phyloP scores from a whole-genome alignment of 2,888 invertebrate genomes.

The Epiperipatus broadwayi region DNA sequence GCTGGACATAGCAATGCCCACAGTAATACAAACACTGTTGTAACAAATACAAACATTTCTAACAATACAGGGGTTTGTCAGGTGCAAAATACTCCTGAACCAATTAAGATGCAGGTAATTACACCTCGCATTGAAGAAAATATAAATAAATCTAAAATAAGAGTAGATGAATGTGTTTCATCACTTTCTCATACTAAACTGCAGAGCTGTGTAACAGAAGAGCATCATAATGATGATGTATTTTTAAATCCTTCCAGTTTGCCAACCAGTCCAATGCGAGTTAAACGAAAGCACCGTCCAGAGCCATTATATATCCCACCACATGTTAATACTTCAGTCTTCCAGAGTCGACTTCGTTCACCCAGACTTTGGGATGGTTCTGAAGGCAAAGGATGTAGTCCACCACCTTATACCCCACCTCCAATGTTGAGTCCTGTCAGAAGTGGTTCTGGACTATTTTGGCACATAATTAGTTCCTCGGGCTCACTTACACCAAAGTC shows the following conservation, averaged over 20 bases:
- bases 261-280: constrained; percentile 29
- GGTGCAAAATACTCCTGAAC: too few relatives aligned
- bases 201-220: too few relatives aligned
- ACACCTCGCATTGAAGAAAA: too few relatives aligned
- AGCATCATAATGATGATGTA: constrained; percentile 50
- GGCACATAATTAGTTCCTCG: constrained; percentile 26
- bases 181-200: too few relatives aligned
- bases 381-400: constrained; percentile 17
- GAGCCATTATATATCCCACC: constrained; percentile 31
- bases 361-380: constrained; percentile 26
- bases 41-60: too few relatives aligned
- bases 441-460: constrained; percentile 64
- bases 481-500: constrained; percentile 23
- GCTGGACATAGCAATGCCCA: too few relatives aligned
- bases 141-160: too few relatives aligned
- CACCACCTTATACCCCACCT: constrained; percentile 65
- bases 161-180: too few relatives aligned
- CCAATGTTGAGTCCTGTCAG: constrained; percentile 84
- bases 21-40: too few relatives aligned
- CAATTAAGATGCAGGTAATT: too few relatives aligned
- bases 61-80: too few relatives aligned
- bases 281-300: constrained; percentile 27
- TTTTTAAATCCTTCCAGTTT: constrained; percentile 54
- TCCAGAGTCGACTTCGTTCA: constrained; percentile 36
- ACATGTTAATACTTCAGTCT: constrained; percentile 32